These are phyloP conservation scores for Oscheius sp. DNA, from an alignment of 2,888 invertebrate genomes.

Conservation along the genomic window DNA sequence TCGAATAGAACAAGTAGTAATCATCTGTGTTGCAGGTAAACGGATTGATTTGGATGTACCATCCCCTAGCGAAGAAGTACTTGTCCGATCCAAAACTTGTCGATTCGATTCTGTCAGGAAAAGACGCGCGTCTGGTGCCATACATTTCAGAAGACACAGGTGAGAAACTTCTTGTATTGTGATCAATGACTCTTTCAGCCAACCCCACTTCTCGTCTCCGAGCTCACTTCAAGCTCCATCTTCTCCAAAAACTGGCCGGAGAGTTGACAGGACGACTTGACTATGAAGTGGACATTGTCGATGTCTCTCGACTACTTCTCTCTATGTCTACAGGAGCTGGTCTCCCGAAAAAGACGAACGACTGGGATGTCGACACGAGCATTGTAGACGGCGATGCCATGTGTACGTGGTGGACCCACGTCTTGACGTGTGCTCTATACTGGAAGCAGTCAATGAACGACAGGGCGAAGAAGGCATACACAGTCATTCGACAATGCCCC, in stretches of 20 bases:
- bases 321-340: slow-evolving; percentile 57
- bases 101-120: slow-evolving; percentile 35
- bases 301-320: slow-evolving; percentile 65
- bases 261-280: slow-evolving; percentile 54
- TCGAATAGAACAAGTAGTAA: background rate
- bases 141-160: slow-evolving; percentile 22
- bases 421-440: slow-evolving; percentile 67
- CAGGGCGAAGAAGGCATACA: slow-evolving; percentile 67
- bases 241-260: slow-evolving; percentile 59
- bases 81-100: slow-evolving; percentile 49
- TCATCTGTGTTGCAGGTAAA: slow-evolving; percentile 41
- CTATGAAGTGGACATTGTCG: slow-evolving; percentile 54
- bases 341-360: slow-evolving; percentile 33
- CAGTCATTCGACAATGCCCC: slow-evolving; percentile 67
- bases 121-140: slow-evolving; percentile 9
- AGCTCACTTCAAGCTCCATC: slow-evolving; percentile 65
- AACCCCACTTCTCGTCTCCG: slow-evolving; percentile 63
- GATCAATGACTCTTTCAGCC: slow-evolving; percentile 43
- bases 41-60: slow-evolving; percentile 65
- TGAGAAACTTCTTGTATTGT: background rate
- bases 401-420: slow-evolving; percentile 72
- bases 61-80: slow-evolving; percentile 63
- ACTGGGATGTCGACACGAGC: slow-evolving; percentile 39
- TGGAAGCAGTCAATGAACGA: slow-evolving; percentile 59
- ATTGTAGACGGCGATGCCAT: slow-evolving; percentile 61